Percentiles rank a stretch among this genome's conserved stretches.
These are phyloP conservation scores for Frankliniella fusca DNA, from an alignment of 2,888 invertebrate genomes.

Conservation along the genomic window DNA sequence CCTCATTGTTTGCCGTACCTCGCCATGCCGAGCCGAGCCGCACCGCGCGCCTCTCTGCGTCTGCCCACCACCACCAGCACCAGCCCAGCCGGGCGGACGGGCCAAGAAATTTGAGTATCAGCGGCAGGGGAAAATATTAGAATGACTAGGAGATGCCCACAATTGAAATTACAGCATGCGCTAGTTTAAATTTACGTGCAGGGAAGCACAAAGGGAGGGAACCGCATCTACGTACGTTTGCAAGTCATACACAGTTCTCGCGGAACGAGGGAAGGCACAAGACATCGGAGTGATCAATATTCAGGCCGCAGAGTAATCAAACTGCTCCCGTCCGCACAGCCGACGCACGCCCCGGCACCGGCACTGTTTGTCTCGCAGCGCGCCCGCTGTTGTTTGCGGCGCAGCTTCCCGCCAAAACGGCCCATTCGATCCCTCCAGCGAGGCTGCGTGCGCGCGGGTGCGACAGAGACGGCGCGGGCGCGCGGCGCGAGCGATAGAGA, in stretches of 20 bases:
- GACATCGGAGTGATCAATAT: no score
- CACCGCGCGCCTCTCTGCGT: no score
- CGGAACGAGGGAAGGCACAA: no score
- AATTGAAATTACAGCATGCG: no score
- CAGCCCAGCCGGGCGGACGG: neutral
- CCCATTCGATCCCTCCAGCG: neutral
- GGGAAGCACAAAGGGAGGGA: no score
- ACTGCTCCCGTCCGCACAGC: no score
- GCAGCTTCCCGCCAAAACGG: constrained; percentile 4
- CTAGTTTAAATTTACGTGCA: no score
- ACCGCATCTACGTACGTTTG: no score
- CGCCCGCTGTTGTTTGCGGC: neutral
- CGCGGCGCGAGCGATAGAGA: neutral
- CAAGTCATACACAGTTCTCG: no score
- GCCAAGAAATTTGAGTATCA: neutral
- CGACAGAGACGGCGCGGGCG: neutral
- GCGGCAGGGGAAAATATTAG: neutral
- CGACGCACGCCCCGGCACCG: no score
- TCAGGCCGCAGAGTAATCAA: no score
- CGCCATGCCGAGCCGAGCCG: neutral
- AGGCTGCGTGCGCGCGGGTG: neutral
- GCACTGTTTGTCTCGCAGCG: neutral
- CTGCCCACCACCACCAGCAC: neutral
- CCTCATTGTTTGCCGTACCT: neutral
- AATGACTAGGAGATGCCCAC: no score